A percentile compares a stretch with the other conserved stretches of the same genome.
These are phyloP conservation scores for Chauna torquata DNA, from an alignment of 2,113 vertebrate species.

Conservation along the genomic window DNA sequence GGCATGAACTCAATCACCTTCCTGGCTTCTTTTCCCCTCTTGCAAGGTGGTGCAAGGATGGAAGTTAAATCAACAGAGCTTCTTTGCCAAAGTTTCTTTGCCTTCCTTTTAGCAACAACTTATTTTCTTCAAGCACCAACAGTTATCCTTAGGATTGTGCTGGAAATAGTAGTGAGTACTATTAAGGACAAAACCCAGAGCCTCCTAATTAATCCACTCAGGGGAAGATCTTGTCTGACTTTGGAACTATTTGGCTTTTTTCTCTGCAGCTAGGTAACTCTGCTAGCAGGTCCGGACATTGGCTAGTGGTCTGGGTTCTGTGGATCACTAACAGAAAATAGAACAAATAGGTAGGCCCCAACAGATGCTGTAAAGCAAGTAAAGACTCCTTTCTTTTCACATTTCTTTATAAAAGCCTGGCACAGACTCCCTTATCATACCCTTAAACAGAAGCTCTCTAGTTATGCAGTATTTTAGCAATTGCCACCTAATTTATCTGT, in stretches of 20 bases:
- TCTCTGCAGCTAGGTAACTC: background rate
- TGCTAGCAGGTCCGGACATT: background rate
- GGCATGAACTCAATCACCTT: background rate
- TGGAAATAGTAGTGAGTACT: background rate
- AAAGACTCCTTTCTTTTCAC: background rate
- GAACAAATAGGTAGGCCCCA: background rate
- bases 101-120: background rate
- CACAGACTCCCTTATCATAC: background rate
- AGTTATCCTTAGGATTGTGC: background rate
- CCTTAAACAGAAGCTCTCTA: background rate
- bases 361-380: background rate
- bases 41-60: background rate
- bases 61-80: background rate
- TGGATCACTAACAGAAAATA: background rate
- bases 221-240: background rate
- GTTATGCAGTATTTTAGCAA: background rate
- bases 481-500: background rate
- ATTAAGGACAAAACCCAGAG: background rate
- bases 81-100: background rate
- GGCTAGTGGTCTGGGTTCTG: background rate
- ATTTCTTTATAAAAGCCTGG: background rate
- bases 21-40: background rate
- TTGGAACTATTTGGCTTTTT: background rate
- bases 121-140: background rate
- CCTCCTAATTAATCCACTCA: background rate